Evolutionary conservation across 2,888 invertebrate species (phyloP), one percentile per base, ranked within the genome.

Genomic region (Dinocampus coccinellae): DNA sequence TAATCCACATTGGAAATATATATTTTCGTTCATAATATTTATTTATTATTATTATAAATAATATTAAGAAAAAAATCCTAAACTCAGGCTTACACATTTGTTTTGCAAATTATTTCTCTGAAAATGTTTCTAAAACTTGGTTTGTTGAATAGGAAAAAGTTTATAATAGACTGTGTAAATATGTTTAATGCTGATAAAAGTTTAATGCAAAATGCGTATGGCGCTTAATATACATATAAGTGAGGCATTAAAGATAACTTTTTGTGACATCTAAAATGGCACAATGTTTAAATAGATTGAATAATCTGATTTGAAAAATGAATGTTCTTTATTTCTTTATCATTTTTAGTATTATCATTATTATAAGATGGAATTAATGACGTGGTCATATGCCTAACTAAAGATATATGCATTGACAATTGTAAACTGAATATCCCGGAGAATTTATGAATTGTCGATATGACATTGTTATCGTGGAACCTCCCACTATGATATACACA

Each of bases 151-250:
- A 64, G 52, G 42, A n/a, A n/a, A 52, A 33, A 34, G 60, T 64
- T 26, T 16, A 47, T 42, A 64, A 64, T 47, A 64, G 47, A 29
- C 52, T 64, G 29, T 63, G 63, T 64, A 64, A 39, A 64, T 64
- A 64, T 70, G 70, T 70, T 70, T 58, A 70, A 57, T 70, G 70
- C 64, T 70, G 47, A 58, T 68, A 29, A 24, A 65, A 70, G 65
- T 65, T 66, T 65, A 52, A 65, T 62, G 68, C 33, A 42, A 58
- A 64, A 63, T n/a, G 42, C 16, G 53, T 33, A 64, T 26, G 47
- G n/a, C 26, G 36, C 24, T 39, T 60, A 24, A 24, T 24, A 42
- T 55, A n/a, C 9, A 24, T 26, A n/a, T 22, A 33, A 34, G 20
- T 20, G 10, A 34, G 9, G 20, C 22, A 34, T 60, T 34, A 42